These are phyloP conservation scores for Xenopus laevis DNA, from an alignment of 2,113 vertebrate genomes.

Conservation along the genomic window DNA sequence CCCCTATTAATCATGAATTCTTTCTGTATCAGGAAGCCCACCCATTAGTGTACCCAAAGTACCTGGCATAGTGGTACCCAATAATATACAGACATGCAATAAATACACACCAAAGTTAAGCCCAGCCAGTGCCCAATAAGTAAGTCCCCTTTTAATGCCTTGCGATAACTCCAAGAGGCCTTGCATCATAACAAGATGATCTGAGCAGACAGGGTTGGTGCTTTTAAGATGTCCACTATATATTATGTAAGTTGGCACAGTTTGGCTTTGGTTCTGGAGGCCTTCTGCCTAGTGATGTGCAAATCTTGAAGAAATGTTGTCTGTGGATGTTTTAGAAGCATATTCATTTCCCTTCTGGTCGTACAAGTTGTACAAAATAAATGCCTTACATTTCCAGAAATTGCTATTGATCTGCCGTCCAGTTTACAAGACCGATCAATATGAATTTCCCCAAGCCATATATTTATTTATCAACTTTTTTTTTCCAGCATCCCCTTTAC, in stretches of 20 bases:
- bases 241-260: neutral
- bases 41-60: too few relatives aligned
- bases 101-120: too few relatives aligned
- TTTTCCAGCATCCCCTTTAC: conserved; percentile 49
- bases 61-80: too few relatives aligned
- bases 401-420: conserved; percentile 67
- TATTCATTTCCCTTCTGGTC: conserved; percentile 63
- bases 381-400: conserved; percentile 70
- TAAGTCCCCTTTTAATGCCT: too few relatives aligned
- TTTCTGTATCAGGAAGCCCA: too few relatives aligned
- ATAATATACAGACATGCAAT: too few relatives aligned
- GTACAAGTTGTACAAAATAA: conserved; percentile 65
- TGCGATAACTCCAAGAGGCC: too few relatives aligned
- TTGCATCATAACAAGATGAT: neutral
- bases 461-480: conserved; percentile 65
- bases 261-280: conserved; percentile 1
- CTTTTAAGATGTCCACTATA: conserved; percentile 27
- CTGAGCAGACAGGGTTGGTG: neutral
- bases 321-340: conserved; percentile 60
- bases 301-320: conserved; percentile 51
- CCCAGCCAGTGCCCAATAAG: too few relatives aligned
- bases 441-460: conserved; percentile 54
- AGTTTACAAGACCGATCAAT: conserved; percentile 71
- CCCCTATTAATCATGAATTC: too few relatives aligned
- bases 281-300: conserved; percentile 41